Conservation (phyloP, 1,140 invertebrate genomes). For the Lycorma delicatula region DNA sequence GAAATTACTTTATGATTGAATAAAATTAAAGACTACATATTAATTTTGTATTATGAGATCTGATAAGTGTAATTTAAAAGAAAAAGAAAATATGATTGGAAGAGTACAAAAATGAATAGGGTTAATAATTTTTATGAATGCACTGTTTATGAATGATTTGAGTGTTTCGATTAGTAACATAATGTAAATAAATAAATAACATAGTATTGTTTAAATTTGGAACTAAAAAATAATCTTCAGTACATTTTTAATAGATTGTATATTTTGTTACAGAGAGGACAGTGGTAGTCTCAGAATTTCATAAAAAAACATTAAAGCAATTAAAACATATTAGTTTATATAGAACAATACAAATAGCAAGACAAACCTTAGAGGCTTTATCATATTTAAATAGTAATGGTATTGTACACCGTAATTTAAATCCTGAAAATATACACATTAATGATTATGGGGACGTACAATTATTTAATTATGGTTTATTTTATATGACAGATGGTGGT, state of each 20-base stretch:
- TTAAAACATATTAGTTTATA: constrained; percentile 38
- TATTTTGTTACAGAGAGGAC: constrained; percentile 65
- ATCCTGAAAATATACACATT: constrained; percentile 75
- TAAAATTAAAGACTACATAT: no score
- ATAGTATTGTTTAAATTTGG: neutral
- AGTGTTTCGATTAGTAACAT: no score
- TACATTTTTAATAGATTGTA: neutral
- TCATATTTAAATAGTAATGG: constrained; percentile 61
- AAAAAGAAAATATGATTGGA: neutral
- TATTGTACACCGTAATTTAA: constrained; percentile 71
- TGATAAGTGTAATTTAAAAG: no score
- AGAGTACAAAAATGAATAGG: neutral
- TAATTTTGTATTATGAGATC: no score
- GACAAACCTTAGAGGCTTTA: constrained; percentile 65
- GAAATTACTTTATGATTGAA: no score
- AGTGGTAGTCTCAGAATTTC: constrained; percentile 80
- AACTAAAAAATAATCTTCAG: neutral
- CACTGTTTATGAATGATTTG: no score
- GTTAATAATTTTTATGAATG: neutral
- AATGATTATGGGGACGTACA: constrained; percentile 64
- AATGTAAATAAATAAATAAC: neutral
- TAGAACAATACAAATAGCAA: constrained; percentile 50
- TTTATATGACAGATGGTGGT: constrained; percentile 80
- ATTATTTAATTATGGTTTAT: constrained; percentile 86
- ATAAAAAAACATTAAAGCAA: constrained; percentile 50